A percentile compares a stretch with the other conserved stretches of the same genome.
Conservation (phyloP, 2,888 invertebrate species). For the Drosophila peninsularis region DNA sequence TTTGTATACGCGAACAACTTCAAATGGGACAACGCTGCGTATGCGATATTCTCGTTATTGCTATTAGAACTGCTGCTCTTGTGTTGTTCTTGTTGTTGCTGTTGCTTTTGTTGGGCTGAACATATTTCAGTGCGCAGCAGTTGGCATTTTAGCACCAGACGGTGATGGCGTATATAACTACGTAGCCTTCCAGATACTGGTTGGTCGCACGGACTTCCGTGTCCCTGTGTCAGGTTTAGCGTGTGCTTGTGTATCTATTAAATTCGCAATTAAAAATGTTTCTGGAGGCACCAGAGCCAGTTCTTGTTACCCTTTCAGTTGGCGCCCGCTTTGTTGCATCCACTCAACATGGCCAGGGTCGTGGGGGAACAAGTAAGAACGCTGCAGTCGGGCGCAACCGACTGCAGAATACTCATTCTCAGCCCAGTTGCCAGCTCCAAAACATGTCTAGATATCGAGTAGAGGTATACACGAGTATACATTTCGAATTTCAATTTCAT, state of each 20-base stretch:
- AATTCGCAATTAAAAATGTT: slow-evolving; percentile 79
- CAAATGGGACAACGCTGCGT: slow-evolving; percentile 74
- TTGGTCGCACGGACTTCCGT: background rate
- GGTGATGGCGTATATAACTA: slow-evolving; percentile 33
- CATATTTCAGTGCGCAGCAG: slow-evolving; percentile 75
- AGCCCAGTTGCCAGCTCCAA: no score
- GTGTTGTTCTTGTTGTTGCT: slow-evolving; percentile 30
- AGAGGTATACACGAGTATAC: no score
- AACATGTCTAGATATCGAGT: no score
- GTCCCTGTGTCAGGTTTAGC: slow-evolving; percentile 1
- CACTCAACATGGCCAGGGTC: slow-evolving; percentile 64
- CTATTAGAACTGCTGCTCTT: slow-evolving; percentile 22
- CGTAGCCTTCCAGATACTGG: slow-evolving; percentile 12
- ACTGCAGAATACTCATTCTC: no score
- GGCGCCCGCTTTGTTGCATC: slow-evolving; percentile 70
- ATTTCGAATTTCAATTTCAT: no score
- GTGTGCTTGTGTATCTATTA: slow-evolving; percentile 58
- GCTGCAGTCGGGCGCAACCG: no score
- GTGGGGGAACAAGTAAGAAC: no score
- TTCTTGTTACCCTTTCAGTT: slow-evolving; percentile 60
- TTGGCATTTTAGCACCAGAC: slow-evolving; percentile 70
- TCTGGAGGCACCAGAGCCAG: slow-evolving; percentile 57
- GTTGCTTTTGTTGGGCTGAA: slow-evolving; percentile 32
- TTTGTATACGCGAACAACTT: slow-evolving; percentile 74
- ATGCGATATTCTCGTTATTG: slow-evolving; percentile 55